Evolutionary conservation across 2,797 vertebrate genomes (phyloP).

Genomic region (Alectoris magna): DNA sequence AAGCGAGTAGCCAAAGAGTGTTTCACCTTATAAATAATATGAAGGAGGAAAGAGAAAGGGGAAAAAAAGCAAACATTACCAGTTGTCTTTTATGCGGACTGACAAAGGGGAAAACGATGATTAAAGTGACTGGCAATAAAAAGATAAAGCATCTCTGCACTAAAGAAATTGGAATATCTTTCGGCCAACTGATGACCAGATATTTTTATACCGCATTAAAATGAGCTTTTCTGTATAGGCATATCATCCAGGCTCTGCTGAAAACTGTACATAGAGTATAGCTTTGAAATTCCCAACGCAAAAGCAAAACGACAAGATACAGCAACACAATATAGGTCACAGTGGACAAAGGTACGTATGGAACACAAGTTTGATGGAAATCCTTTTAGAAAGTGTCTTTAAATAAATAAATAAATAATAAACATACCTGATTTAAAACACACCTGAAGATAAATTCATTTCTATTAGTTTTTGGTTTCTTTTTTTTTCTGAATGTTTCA

Average conservation of each 20-base stretch:
- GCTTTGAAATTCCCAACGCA: background rate
- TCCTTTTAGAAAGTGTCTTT: fast-evolving
- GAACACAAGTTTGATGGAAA: background rate
- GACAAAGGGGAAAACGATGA: background rate
- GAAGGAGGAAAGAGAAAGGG: background rate
- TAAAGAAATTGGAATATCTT: background rate
- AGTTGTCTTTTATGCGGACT: background rate
- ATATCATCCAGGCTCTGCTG: background rate
- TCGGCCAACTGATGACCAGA: background rate
- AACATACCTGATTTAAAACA: background rate
- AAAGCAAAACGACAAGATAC: background rate
- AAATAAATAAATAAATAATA: background rate
- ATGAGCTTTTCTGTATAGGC: background rate
- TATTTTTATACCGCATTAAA: background rate
- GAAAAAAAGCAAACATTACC: background rate
- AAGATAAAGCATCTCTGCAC: background rate
- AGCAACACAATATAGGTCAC: background rate
- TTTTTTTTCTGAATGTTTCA: background rate
- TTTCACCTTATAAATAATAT: background rate
- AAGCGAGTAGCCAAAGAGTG: background rate
- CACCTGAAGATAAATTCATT: background rate
- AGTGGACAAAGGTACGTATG: background rate
- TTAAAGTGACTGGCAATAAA: background rate
- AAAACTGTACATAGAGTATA: background rate
- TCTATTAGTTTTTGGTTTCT: background rate